Evolutionary conservation across 2,888 invertebrate genomes (phyloP), one percentile per base, ranked within the genome.

Genomic region (Caradrina kadenii): DNA sequence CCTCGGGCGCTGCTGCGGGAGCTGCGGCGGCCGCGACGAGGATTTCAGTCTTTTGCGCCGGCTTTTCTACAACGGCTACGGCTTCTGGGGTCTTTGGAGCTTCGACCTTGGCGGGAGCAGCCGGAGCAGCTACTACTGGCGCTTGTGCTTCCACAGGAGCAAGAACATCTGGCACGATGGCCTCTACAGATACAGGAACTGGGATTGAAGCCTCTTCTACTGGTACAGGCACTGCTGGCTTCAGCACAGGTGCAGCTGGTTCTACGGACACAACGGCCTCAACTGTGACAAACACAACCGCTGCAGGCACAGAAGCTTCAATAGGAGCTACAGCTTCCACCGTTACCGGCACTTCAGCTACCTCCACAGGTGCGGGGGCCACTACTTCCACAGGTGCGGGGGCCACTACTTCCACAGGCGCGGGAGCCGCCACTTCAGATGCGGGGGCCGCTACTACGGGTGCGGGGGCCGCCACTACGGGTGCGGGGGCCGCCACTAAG

Each of bases 41-140:
- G 62, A 73, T 71, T 80, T 83, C 81, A 83, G 87, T 85, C 86
- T 84, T 83, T 81, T 76, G 66, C 64, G 67, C 70, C 61, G 60
- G 80, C 52, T 77, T 76, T 66, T 85, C 74, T 65, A 78, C 75
- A 22, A 77, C 79, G 42, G 83, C 67, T 17, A 82, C 76, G 11
- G 74, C 63, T 65, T 63, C 66, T 15, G 74, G 69, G 39, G 84
- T 73, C 22, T 83, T 69, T 17, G 74, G 61, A 35, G 73, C 63
- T 53, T 60, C 79, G 8, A 59, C 63, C 69, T 65, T 39, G 4
- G 42, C 54, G n/a, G 66, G 39, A 0, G 35, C 69, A 8, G 21
- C 73, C 2, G 66, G 55, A 31, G 69, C 60, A 65, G 77, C 74
- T 65, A 76, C 78, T 7, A 72, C 72, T 22, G 81, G 62, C 50